These are phyloP conservation scores for Echinops telfairi DNA, from an alignment of 2,113 vertebrate genomes.

Conservation along the genomic window DNA sequence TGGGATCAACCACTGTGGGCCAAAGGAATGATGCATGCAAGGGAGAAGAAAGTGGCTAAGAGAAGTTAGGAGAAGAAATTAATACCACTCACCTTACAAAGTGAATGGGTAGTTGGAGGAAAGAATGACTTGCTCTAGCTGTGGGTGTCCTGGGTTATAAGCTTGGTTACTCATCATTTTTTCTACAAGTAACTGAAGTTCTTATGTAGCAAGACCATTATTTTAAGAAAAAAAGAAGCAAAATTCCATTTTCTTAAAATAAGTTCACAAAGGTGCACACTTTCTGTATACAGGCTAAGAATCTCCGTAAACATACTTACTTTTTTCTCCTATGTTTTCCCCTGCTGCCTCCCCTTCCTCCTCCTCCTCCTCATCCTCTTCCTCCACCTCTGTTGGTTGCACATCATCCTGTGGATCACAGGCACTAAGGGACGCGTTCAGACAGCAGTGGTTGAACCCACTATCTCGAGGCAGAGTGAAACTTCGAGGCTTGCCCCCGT, in stretches of 20 bases:
- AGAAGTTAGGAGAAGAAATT: slow-evolving; percentile 72
- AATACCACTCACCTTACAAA: slow-evolving; percentile 67
- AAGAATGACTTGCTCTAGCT: slow-evolving; percentile 54
- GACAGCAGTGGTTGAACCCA: slow-evolving; percentile 94
- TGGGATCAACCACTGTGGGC: slow-evolving; percentile 25
- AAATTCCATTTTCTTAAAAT: slow-evolving; percentile 68
- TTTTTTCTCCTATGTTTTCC: slow-evolving; percentile 89
- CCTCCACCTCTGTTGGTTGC: slow-evolving; percentile 88
- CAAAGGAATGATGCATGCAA: slow-evolving; percentile 4
- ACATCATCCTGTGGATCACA: slow-evolving; percentile 90
- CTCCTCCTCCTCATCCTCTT: slow-evolving; percentile 86
- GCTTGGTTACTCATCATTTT: slow-evolving; percentile 62
- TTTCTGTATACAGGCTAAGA: slow-evolving; percentile 61
- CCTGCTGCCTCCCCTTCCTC: slow-evolving; percentile 86
- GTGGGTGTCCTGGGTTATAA: slow-evolving; percentile 12
- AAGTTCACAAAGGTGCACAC: slow-evolving; percentile 79
- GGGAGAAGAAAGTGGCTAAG: neutral
- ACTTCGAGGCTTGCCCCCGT: slow-evolving; percentile 95
- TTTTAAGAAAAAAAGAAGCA: slow-evolving; percentile 58
- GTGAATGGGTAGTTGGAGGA: slow-evolving; percentile 39
- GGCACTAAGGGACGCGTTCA: slow-evolving; percentile 89
- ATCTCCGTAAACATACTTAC: slow-evolving; percentile 86
- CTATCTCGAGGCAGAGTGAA: slow-evolving; percentile 97
- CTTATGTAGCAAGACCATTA: slow-evolving; percentile 54
- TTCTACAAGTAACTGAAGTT: slow-evolving; percentile 10